Base-by-base conservation (phyloP, 1,140 invertebrate genomes). In the Scaptomyza montana region DNA sequence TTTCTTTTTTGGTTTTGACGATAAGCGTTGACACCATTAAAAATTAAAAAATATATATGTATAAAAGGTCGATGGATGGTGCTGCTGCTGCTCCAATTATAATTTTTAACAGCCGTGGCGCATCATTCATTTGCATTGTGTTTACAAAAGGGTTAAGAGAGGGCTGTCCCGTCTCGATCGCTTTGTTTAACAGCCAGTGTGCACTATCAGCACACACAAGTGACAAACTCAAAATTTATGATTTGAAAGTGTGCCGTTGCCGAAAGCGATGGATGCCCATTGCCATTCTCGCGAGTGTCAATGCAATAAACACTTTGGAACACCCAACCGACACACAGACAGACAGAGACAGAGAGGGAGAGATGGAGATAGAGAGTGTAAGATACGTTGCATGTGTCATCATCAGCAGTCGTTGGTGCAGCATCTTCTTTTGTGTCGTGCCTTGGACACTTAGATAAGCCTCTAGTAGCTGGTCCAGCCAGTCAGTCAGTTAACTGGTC, bases 21-120 rank as follows among this genome's bases (percentile, higher is more conserved):
- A 87, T 87, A 87, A 87, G 84, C 78, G 79, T 65, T 89, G 82
- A 89, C 82, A 89, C 78, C 82, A 87, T 87, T 87, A 89, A 89
- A 87, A 89, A 89, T 73, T 82, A 78, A 87, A 87, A 86, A 76
- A 78, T 77, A 69, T 79, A 71, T 53, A 7, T 6, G 5, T 33
- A 33, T 33, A 33, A 33, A 33, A 7, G 36, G 51, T 25, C 47
- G 59, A 21, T 46, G 46, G 45, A 33, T 8, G 41, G 12, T 43
- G 43, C 45, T 49, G 63, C 55, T 39, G 64, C 59, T 69, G 78
- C 82, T 87, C 84, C 84, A 87, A 89, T 87, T 87, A 87, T 87
- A 87, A 86, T 82, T 89, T 74, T 74, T 71, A 82, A 76, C 64
- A 65, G 80, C 53, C 47, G 41, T 49, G 65, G 60, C 64, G 78